Evolutionary conservation across 1,140 invertebrate species (phyloP), one percentile per base, ranked within the genome.

Genomic region (Drosophila fuyamai): DNA sequence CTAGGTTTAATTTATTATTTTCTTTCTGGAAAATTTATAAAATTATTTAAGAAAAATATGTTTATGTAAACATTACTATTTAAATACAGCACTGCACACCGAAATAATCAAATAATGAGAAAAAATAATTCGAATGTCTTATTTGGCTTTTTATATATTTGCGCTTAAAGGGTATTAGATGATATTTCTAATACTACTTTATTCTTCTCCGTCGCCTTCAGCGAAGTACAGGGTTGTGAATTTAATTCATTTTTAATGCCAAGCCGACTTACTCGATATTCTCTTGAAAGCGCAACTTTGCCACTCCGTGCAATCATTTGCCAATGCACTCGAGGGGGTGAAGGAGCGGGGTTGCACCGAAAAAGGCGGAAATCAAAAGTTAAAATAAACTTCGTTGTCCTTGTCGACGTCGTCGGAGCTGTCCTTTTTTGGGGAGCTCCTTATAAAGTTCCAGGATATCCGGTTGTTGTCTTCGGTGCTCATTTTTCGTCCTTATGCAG

Each of bases 381-480:
- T 89, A 89, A 89, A 89, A 88, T 88, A 88, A 88, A 88, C 83
- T 88, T 78, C 61, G 65, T 55, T 78, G 77, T 77, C 81, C 56
- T 58, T 59, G 81, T 51, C 57, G 60, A 36, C 48, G 66, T 41
- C 44, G 54, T 40, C 47, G 67, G 51, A 68, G 66, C 66, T 88
- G 79, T 88, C 76, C 63, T 88, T 79, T 79, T 85, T 82, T 50
- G 67, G 51, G 58, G 55, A 61, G 53, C 63, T 80, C 79, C 84
- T 89, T 89, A 89, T 89, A 89, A 89, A 89, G 84, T 89, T 89
- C 58, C 84, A 86, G 84, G 84, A 89, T 84, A 89, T 89, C 84
- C 84, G 84, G 84, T 89, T 89, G 84, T 89, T 89, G 84, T 89
- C 84, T 89, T 89, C 83, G 83, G 58, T 71, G 68, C 81, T 84